A percentile compares a stretch with the other conserved stretches of the same genome.
Conservation (phyloP, 2,113 vertebrate genomes). For the Ptilorrhoa leucosticta region DNA sequence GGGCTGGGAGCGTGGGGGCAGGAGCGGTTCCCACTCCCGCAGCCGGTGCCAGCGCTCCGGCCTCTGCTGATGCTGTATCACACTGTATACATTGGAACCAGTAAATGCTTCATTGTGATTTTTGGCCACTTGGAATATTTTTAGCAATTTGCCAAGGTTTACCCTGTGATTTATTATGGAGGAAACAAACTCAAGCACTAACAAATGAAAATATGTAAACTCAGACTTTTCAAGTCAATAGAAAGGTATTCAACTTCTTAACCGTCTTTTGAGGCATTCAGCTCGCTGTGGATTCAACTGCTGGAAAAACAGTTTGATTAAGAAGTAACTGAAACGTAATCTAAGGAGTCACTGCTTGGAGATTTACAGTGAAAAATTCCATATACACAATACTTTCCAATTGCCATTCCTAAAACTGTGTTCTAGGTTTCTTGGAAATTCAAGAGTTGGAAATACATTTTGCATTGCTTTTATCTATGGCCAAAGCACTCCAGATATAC, state of each 20-base stretch:
- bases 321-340: not conserved
- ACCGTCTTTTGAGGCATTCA: not conserved
- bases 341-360: not conserved
- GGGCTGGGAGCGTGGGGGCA: not conserved
- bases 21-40: not conserved
- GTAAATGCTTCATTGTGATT: slow-evolving; percentile 15
- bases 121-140: slow-evolving; percentile 58
- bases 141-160: slow-evolving; percentile 60
- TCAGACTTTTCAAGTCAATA: slow-evolving; percentile 45
- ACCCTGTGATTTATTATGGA: slow-evolving; percentile 56
- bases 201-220: slow-evolving; percentile 65
- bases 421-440: not conserved
- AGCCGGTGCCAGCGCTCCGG: not conserved
- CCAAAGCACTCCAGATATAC: not conserved
- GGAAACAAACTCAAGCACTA: slow-evolving; percentile 69
- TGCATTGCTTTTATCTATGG: not conserved
- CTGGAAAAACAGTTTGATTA: not conserved
- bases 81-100: slow-evolving; percentile 24
- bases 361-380: not conserved
- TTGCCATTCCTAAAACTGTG: not conserved
- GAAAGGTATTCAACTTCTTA: slow-evolving; percentile 36
- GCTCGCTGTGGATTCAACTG: not conserved
- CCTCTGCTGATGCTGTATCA: not conserved
- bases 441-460: not conserved
- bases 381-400: not conserved